Base-by-base conservation (phyloP, 2,888 invertebrate species). In the Drosophila algonquin region DNA sequence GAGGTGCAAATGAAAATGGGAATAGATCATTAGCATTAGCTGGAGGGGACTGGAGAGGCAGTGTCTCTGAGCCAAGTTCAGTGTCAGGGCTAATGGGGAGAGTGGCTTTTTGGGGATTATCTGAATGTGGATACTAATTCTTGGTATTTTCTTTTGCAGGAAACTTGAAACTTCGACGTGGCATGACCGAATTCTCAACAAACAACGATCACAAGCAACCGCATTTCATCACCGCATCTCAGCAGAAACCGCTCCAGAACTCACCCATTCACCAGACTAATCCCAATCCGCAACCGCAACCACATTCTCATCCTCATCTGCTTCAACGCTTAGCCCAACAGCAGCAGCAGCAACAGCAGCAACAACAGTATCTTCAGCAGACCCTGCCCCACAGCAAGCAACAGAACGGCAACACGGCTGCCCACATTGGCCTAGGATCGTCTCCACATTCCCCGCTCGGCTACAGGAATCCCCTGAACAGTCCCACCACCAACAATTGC, bases 111-210 rank as follows among this genome's bases (percentile, higher is more conserved):
- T 24, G 40, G 50, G 50, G 46, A 72, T 56, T 56, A 73, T 12
- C 14, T 40, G 14, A 2, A 14, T 7, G 3, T 32, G 32, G 14
- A 10, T 14, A 40, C 14, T n/a, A 40, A 40, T 40, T 7, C 40
- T n/a, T 40, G 40, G 4, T n/a, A 24, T 40, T 2, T 1, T 10
- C 6, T 48, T 16, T 85, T 90, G 65, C 87, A 92, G 92, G 92
- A 90, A 81, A 87, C 79, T n/a, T n/a, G 40, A 90, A 91, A 90
- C 86, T 90, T 90, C 90, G 90, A 90, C 92, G 92, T 92, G 92
- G 92, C 89, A 92, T 92, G 92, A 92, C 92, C 90, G 92, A 92
- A 91, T 89, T 92, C 86, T 92, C 91, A 89, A 91, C 90, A 83
- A 77, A 79, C 80, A 91, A 89, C 91, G 90, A 92, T 80, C 90